Conservation (phyloP, 2,113 vertebrate genomes). For the Leptosomus discolor region DNA sequence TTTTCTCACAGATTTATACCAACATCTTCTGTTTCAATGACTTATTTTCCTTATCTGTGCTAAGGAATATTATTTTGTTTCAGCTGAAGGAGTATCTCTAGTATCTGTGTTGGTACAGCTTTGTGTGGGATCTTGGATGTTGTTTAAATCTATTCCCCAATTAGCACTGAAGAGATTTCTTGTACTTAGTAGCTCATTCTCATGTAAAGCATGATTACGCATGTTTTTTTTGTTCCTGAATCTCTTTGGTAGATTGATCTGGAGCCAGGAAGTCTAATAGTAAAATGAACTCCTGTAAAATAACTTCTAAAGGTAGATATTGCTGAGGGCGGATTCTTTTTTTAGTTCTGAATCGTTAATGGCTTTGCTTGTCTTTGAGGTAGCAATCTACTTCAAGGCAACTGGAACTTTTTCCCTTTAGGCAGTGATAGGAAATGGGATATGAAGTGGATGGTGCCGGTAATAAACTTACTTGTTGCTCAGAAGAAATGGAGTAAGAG, state of each 20-base stretch:
- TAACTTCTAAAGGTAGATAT: not conserved
- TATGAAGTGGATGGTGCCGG: not conserved
- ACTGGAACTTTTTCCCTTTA: not conserved
- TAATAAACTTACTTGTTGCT: not conserved
- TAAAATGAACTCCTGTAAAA: not conserved
- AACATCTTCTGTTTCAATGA: not conserved
- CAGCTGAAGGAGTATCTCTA: not conserved
- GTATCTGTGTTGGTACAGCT: not conserved
- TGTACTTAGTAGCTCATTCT: not conserved
- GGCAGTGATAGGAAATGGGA: not conserved
- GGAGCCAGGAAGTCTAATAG: not conserved
- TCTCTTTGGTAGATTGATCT: not conserved
- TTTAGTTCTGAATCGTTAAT: not conserved
- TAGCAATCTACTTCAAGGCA: not conserved
- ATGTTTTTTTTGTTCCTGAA: not conserved
- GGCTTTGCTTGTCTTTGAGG: not conserved
- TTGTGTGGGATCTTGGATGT: not conserved
- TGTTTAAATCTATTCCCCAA: not conserved
- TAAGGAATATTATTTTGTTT: not conserved
- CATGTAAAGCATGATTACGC: not conserved
- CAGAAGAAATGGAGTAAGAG: not conserved
- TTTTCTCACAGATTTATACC: not conserved
- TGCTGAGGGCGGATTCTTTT: conserved; percentile 3
- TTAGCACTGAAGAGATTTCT: not conserved
- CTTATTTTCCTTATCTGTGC: not conserved